Evolutionary conservation across 1,140 invertebrate genomes (phyloP).

Genomic region (Aethina tumida): DNA sequence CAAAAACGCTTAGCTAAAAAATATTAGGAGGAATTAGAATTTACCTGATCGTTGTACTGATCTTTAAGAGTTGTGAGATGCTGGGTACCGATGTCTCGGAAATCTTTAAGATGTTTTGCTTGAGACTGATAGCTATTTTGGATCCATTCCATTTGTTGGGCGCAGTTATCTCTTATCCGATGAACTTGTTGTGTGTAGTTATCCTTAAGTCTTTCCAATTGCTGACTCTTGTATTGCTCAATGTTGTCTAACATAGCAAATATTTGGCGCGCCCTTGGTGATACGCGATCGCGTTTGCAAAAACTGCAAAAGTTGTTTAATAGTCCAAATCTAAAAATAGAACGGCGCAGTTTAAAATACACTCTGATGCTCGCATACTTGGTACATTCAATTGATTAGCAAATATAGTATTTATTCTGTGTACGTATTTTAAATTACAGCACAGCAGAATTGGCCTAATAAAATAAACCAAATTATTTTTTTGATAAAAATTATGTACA

Average conservation of each 20-base stretch:
- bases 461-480: too few species aligned
- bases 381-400: too few species aligned
- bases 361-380: too few species aligned
- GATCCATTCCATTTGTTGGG: constrained; percentile 87
- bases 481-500: constrained; percentile 6
- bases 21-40: constrained; percentile 5
- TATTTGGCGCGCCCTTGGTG: constrained; percentile 70
- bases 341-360: constrained; percentile 1
- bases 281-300: constrained; percentile 54
- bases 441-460: too few species aligned
- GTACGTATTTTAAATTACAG: not conserved
- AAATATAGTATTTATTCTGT: not conserved
- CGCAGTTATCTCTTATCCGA: constrained; percentile 85
- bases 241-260: constrained; percentile 81
- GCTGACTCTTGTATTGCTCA: constrained; percentile 80
- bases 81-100: constrained; percentile 80
- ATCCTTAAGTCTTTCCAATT: constrained; percentile 76
- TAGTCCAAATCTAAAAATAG: constrained; percentile 49
- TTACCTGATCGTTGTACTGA: constrained; percentile 86
- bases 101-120: constrained; percentile 76
- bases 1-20: constrained; percentile 11
- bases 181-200: constrained; percentile 87
- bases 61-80: constrained; percentile 76
- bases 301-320: constrained; percentile 54
- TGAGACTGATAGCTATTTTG: constrained; percentile 83